Conservation (phyloP, 2,797 vertebrate genomes). For the Thamnophis elegans region DNA sequence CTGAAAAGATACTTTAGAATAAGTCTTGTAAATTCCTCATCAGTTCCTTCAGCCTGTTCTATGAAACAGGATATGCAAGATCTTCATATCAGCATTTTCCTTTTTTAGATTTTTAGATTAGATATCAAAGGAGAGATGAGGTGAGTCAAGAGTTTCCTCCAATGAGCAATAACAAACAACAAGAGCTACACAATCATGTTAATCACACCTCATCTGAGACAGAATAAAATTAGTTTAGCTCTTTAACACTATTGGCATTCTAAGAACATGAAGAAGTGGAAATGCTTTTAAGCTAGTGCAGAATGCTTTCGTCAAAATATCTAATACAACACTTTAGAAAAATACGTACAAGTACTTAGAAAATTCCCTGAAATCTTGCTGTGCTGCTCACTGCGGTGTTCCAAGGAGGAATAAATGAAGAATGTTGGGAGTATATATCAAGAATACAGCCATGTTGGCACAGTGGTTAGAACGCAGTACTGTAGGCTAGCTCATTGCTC, state of each 20-base stretch:
- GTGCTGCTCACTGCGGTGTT: background rate
- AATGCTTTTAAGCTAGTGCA: background rate
- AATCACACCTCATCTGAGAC: background rate
- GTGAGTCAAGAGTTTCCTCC: background rate
- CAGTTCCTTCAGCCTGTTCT: background rate
- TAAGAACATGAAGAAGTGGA: background rate
- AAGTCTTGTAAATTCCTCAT: background rate
- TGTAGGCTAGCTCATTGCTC: too few relatives aligned
- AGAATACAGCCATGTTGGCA: background rate
- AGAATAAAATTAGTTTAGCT: background rate
- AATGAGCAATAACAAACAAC: background rate
- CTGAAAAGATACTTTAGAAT: background rate
- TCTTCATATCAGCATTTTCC: background rate
- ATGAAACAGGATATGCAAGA: background rate
- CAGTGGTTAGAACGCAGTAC: too few relatives aligned
- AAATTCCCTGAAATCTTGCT: background rate
- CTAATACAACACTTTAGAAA: background rate
- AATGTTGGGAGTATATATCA: background rate
- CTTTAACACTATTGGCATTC: background rate
- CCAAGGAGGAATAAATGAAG: background rate
- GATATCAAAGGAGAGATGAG: background rate
- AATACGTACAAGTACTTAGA: background rate
- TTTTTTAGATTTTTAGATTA: background rate
- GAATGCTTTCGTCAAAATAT: background rate
- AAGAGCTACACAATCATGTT: background rate